These are phyloP conservation scores for Clinocottus analis DNA, from an alignment of 2,113 vertebrate species.

Conservation along the genomic window DNA sequence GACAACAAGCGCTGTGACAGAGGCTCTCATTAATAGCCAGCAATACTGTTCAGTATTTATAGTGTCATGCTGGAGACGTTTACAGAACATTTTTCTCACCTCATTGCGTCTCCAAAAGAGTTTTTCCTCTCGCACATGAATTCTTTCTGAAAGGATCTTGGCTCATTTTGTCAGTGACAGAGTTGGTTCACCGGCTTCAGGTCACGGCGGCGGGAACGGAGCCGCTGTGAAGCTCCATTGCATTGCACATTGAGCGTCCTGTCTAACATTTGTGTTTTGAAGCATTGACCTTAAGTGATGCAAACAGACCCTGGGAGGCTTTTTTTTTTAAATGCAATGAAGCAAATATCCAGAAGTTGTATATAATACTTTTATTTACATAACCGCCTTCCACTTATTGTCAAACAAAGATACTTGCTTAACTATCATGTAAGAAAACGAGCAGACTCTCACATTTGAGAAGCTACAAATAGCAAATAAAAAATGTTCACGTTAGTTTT, in stretches of 20 bases:
- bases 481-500: neutral
- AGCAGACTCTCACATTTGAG: neutral
- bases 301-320: conserved; percentile 62
- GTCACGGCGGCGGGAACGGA: conserved; percentile 53
- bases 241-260: conserved; percentile 76
- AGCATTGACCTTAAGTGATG: conserved; percentile 79
- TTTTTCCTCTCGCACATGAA: conserved; percentile 22
- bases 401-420: neutral
- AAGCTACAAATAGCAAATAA: neutral
- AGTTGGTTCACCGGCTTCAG: conserved; percentile 60
- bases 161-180: conserved; percentile 39
- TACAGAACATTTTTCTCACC: conserved; percentile 48
- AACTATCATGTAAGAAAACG: neutral
- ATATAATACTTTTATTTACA: conserved; percentile 11
- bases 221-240: conserved; percentile 74
- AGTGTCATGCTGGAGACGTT: conserved; percentile 52
- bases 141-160: conserved; percentile 59
- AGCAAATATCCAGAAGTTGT: conserved; percentile 34
- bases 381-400: conserved; percentile 3
- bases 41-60: conserved; percentile 56
- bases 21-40: conserved; percentile 54
- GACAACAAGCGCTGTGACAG: conserved; percentile 34
- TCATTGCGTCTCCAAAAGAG: conserved; percentile 18
- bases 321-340: conserved; percentile 19
- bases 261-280: conserved; percentile 81